Base-by-base conservation (phyloP, 2,113 vertebrate genomes). In the Cacatua alba region DNA sequence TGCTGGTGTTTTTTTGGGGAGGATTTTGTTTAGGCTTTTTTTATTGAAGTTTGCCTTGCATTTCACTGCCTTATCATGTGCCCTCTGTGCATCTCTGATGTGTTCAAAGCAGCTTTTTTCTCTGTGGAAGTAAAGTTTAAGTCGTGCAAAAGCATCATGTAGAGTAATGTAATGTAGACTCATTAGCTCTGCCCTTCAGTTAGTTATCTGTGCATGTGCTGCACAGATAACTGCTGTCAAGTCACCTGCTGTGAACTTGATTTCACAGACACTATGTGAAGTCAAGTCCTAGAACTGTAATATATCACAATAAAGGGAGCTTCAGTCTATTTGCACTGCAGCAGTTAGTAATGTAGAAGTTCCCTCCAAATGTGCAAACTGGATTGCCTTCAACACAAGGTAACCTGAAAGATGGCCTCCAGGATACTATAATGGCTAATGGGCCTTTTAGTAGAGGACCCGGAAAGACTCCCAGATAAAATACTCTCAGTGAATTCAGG, bases 11-110 rank as follows among this genome's bases (percentile, higher is more conserved):
- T 41, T 64, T 59, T 52, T 17, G 13, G 15, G 7, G 19, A 37
- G 3, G 1, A 2, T 3, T n/a, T 76, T 35, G 1, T 1, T 48
- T 43, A 3, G 4, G 7, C 1, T n/a, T 57, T 52, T 52, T 51
- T 49, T 51, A 9, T 3, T 62, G 16, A 83, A 46, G 26, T 52
- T 78, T 65, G 4, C 3, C 24, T 77, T 68, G 3, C 5, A 46
- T 51, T 82, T 92, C 35, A 79, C 10, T 63, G 17, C 8, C 7
- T 70, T 78, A 37, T 7, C 52, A 1, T 31, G 7, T n/a, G 2
- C 10, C 46, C 17, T 63, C 13, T 4, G 20, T 39, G 9, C 5
- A 62, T 3, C 5, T 63, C 37, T 71, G 28, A 67, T 64, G 20
- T 16, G 13, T n/a, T 67, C 20, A 85, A 76, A 85, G 13, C 7